These are phyloP conservation scores for Crotalus viridis DNA, from an alignment of 2,113 vertebrate genomes.

Conservation along the genomic window DNA sequence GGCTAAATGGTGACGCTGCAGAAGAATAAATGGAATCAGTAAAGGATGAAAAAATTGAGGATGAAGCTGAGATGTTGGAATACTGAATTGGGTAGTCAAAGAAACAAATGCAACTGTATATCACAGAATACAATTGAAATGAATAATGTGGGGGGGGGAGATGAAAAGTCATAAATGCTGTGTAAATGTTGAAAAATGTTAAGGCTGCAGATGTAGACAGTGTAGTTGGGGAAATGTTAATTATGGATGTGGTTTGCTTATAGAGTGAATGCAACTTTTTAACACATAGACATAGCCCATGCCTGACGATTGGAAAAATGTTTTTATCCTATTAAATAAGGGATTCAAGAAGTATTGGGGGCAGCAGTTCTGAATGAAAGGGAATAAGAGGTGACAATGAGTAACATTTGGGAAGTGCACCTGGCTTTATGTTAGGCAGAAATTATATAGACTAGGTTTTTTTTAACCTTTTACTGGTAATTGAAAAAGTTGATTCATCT, in stretches of 20 bases:
- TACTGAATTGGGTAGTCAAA: background rate
- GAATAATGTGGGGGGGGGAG: background rate
- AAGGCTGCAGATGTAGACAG: background rate
- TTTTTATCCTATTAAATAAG: background rate
- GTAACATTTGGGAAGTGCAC: background rate
- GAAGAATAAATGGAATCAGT: background rate
- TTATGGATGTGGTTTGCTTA: background rate
- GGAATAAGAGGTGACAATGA: background rate
- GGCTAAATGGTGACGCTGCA: background rate
- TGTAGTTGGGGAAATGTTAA: background rate
- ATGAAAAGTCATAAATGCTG: background rate
- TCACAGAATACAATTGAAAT: background rate
- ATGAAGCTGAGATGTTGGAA: background rate
- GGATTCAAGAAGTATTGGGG: background rate
- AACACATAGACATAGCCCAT: background rate
- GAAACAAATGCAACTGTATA: background rate
- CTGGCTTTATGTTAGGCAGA: background rate
- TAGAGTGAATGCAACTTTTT: background rate
- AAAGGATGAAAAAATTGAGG: background rate
- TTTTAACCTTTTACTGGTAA: background rate
- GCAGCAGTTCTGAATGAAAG: background rate
- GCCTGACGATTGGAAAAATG: background rate
- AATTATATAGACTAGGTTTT: background rate
- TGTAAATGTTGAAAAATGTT: background rate
- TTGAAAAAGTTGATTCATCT: background rate